Conservation (phyloP, 2,888 invertebrate genomes). For the Helicoverpa assulta region DNA sequence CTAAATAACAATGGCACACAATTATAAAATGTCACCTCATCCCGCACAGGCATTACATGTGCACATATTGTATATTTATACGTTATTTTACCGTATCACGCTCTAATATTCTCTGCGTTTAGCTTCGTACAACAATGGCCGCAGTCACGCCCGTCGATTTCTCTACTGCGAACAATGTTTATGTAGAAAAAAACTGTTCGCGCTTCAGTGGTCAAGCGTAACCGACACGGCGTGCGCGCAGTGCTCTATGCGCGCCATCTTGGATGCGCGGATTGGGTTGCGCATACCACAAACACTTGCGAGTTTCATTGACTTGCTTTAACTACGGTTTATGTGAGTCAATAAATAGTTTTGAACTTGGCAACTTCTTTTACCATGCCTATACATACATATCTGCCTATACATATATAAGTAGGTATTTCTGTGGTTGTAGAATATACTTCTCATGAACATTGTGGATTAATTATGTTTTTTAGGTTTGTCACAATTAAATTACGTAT, state of each 20-base stretch:
- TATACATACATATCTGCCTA: too few relatives aligned
- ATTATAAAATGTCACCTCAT: slow-evolving; percentile 50
- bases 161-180: slow-evolving; percentile 89
- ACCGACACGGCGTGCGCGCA: slow-evolving; percentile 87
- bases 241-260: slow-evolving; percentile 87
- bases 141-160: slow-evolving; percentile 89
- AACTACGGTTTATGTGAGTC: slow-evolving; percentile 27
- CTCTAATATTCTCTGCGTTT: slow-evolving; percentile 87
- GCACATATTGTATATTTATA: slow-evolving; percentile 66
- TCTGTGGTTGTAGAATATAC: too few relatives aligned
- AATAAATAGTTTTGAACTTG: slow-evolving; percentile 2
- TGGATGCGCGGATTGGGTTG: slow-evolving; percentile 87
- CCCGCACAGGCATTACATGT: slow-evolving; percentile 19
- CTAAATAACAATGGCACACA: slow-evolving; percentile 3
- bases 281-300: slow-evolving; percentile 69
- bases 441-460: too few relatives aligned
- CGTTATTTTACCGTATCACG: slow-evolving; percentile 85
- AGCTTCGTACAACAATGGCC: slow-evolving; percentile 86
- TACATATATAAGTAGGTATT: too few relatives aligned
- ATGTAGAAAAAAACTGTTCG: slow-evolving; percentile 86
- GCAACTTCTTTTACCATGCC: background rate
- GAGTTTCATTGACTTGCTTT: slow-evolving; percentile 66
- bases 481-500: too few relatives aligned
- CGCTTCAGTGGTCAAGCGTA: slow-evolving; percentile 83
- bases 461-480: too few relatives aligned